A percentile compares a stretch with the other conserved stretches of the same genome.
These are phyloP conservation scores for Episyrphus balteatus DNA, from an alignment of 1,140 invertebrate species.

Conservation along the genomic window DNA sequence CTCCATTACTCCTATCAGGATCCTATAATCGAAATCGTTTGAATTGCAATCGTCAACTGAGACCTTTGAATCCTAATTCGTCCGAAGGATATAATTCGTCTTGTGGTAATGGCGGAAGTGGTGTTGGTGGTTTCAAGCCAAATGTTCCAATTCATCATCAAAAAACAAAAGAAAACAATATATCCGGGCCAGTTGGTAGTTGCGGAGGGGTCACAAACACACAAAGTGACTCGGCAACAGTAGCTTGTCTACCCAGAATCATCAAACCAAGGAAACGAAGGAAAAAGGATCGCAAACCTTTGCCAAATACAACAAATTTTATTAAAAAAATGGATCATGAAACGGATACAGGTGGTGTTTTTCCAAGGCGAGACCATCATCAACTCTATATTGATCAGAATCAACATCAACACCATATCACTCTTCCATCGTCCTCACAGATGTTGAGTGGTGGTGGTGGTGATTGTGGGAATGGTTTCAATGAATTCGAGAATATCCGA, in stretches of 20 bases:
- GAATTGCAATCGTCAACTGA: too few relatives aligned
- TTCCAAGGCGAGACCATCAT: background rate
- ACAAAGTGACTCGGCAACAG: constrained; percentile 6
- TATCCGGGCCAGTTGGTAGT: too few relatives aligned
- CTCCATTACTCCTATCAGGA: constrained; percentile 57
- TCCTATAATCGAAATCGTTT: constrained; percentile 32
- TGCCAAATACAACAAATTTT: too few relatives aligned
- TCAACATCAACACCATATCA: too few relatives aligned
- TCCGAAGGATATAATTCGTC: background rate
- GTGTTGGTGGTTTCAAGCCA: background rate
- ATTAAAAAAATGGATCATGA: too few relatives aligned
- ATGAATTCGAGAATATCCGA: constrained; percentile 34
- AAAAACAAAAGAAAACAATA: too few relatives aligned
- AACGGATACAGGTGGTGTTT: constrained; percentile 1
- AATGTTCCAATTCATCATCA: too few relatives aligned
- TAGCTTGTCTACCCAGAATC: constrained; percentile 69
- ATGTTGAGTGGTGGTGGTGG: constrained; percentile 5
- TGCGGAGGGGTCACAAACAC: too few relatives aligned
- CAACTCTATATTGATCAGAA: background rate
- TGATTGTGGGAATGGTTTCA: constrained; percentile 19
- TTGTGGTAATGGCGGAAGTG: background rate
- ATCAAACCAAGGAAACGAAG: constrained; percentile 79
- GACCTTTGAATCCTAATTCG: too few relatives aligned
- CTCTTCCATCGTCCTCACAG: background rate
- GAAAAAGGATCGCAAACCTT: constrained; percentile 70